phyloP scores from a whole-genome alignment of 2,113 vertebrate species.

The Abramis brama region DNA sequence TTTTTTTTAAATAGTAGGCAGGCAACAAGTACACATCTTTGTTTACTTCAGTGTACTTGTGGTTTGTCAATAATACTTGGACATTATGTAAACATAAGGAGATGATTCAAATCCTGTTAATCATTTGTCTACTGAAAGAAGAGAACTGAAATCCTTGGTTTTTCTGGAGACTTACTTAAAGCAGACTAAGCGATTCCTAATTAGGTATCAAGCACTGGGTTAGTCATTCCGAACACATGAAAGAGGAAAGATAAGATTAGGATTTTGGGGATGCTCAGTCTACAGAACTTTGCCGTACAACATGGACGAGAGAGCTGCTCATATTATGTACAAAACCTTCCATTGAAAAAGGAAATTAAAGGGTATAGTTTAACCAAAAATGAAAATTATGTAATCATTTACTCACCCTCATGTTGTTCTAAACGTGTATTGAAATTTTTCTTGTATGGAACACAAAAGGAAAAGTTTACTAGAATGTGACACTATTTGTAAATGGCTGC shows the following conservation, averaged over 20 bases:
- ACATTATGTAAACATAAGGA: neutral
- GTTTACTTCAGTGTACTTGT: constrained; percentile 13
- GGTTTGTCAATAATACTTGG: neutral
- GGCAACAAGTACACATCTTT: neutral
- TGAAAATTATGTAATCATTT: neutral
- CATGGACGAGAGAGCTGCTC: neutral
- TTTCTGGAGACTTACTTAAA: constrained; percentile 5
- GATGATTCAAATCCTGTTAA: neutral
- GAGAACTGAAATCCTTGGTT: neutral
- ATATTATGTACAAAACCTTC: neutral
- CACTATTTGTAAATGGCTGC: neutral
- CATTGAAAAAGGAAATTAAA: neutral
- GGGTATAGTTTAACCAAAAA: neutral
- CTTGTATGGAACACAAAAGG: neutral
- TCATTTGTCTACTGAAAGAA: neutral
- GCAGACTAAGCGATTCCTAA: neutral
- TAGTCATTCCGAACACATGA: neutral
- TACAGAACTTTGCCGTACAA: neutral
- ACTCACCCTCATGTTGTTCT: neutral
- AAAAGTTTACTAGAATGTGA: neutral
- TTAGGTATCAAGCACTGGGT: neutral
- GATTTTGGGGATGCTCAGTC: neutral
- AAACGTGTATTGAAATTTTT: neutral
- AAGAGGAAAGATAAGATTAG: neutral
- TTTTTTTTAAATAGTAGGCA: too few species aligned